These are phyloP conservation scores for Staurois parvus DNA, from an alignment of 2,797 vertebrate species.

Conservation along the genomic window DNA sequence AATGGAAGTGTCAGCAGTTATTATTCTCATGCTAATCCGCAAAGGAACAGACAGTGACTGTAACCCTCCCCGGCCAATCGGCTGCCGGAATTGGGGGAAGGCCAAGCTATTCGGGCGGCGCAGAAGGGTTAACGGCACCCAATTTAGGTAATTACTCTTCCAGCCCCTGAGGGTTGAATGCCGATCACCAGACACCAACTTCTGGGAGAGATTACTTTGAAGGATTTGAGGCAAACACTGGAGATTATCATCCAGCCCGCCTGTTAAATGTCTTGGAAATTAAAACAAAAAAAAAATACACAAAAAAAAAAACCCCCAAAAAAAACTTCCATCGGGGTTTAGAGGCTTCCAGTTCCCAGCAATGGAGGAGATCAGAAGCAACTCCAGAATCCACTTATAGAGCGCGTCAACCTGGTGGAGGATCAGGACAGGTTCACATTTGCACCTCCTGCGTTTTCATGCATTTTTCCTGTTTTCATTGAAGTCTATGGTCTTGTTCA, in stretches of 20 bases:
- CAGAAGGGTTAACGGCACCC: conserved; percentile 27
- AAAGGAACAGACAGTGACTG: conserved; percentile 79
- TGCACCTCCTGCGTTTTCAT: too few relatives aligned
- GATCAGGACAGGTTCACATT: too few relatives aligned
- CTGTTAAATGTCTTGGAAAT: too few relatives aligned
- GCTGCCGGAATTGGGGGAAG: neutral
- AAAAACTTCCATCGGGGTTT: too few relatives aligned
- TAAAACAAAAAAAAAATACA: too few relatives aligned
- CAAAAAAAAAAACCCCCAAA: too few relatives aligned
- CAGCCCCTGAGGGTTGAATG: neutral
- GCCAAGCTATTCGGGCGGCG: neutral
- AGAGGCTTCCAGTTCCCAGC: too few relatives aligned
- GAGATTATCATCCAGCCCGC: neutral
- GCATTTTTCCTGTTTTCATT: too few relatives aligned
- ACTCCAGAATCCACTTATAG: too few relatives aligned
- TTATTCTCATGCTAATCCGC: conserved; percentile 97
- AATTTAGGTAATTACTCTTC: conserved; percentile 4
- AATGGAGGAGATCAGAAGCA: too few relatives aligned
- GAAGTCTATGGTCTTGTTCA: too few relatives aligned
- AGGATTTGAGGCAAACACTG: neutral
- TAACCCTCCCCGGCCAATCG: conserved; percentile 70
- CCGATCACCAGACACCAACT: neutral
- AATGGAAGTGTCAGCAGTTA: conserved; percentile 96
- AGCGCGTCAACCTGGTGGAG: too few relatives aligned
- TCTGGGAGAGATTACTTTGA: neutral